A percentile compares a stretch with the other conserved stretches of the same genome.
Conservation (phyloP, 2,797 vertebrate genomes). For the Macropodus opercularis region DNA sequence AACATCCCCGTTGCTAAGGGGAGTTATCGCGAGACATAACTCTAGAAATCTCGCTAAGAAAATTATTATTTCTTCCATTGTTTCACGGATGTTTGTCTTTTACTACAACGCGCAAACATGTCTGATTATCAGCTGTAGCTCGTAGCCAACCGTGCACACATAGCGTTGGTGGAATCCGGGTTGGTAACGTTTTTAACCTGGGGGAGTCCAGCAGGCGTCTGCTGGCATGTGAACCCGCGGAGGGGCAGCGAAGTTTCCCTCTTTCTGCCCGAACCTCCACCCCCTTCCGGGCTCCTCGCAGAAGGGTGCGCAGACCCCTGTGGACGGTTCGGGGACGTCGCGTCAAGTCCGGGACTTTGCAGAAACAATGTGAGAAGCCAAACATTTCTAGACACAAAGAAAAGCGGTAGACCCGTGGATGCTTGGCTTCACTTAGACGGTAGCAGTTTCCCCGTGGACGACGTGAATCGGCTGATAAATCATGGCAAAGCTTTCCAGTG, state of each 20-base stretch:
- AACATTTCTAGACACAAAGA: neutral
- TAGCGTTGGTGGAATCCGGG: conserved; percentile 6
- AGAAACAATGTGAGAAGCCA: conserved; percentile 56
- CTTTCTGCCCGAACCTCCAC: conserved; percentile 38
- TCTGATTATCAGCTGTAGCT: too few relatives aligned
- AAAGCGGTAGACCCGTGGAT: neutral
- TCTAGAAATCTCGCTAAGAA: too few relatives aligned
- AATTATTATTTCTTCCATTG: too few relatives aligned
- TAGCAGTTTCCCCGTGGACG: neutral
- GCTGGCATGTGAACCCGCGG: conserved; percentile 53
- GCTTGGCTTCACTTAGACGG: neutral
- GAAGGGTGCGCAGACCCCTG: conserved; percentile 17
- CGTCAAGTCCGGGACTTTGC: neutral
- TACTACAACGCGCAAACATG: rapidly evolving
- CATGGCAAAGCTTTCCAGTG: conserved; percentile 40
- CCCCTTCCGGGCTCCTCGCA: conserved; percentile 42
- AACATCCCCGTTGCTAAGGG: conserved; percentile 71
- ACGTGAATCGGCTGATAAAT: neutral
- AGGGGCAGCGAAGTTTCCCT: conserved; percentile 54
- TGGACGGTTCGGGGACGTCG: conserved; percentile 1
- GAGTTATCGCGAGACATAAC: conserved; percentile 64
- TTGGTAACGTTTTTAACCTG: conserved; percentile 3
- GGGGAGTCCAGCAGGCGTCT: conserved; percentile 31
- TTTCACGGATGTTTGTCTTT: neutral
- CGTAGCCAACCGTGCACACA: too few relatives aligned